Percentiles rank a stretch among this genome's conserved stretches.
phyloP scores from a whole-genome alignment of 2,888 invertebrate species.

The Stomorhina lunata region DNA sequence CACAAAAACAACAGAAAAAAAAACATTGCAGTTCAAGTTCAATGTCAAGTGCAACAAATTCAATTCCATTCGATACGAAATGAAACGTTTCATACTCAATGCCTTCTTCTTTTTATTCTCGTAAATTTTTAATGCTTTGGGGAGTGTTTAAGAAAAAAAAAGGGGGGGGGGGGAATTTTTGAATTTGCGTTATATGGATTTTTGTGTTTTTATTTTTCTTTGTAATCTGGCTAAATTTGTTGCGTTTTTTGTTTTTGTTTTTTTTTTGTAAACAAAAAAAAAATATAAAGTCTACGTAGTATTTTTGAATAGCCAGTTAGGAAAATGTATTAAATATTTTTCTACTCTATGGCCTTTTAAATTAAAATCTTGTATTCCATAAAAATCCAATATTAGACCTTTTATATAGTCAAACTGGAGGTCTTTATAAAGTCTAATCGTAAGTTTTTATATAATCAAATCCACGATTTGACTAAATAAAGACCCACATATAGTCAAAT shows the following conservation, averaged over 20 bases:
- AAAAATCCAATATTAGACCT: too few species aligned
- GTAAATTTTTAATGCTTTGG: neutral
- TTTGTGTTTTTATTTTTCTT: conserved; percentile 7
- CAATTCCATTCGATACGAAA: conserved; percentile 22
- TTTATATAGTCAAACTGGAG: too few species aligned
- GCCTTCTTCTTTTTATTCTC: too few species aligned
- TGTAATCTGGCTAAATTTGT: neutral
- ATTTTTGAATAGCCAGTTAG: too few species aligned
- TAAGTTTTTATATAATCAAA: too few species aligned
- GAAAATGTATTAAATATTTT: too few species aligned
- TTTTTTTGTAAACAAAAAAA: conserved; percentile 17
- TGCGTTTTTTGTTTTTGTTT: neutral
- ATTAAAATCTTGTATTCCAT: too few species aligned
- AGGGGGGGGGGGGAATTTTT: neutral
- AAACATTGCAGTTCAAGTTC: conserved; percentile 75
- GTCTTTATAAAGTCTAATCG: too few species aligned
- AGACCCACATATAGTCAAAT: too few species aligned
- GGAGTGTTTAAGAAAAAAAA: neutral
- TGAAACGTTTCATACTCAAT: neutral
- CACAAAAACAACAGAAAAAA: neutral
- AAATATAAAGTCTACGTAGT: conserved; percentile 13
- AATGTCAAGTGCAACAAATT: conserved; percentile 74
- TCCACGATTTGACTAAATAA: too few species aligned
- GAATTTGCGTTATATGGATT: conserved; percentile 24
- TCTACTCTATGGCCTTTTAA: too few species aligned